Evolutionary conservation across 2,888 invertebrate genomes (phyloP).

Genomic region (Apamea monoglypha): DNA sequence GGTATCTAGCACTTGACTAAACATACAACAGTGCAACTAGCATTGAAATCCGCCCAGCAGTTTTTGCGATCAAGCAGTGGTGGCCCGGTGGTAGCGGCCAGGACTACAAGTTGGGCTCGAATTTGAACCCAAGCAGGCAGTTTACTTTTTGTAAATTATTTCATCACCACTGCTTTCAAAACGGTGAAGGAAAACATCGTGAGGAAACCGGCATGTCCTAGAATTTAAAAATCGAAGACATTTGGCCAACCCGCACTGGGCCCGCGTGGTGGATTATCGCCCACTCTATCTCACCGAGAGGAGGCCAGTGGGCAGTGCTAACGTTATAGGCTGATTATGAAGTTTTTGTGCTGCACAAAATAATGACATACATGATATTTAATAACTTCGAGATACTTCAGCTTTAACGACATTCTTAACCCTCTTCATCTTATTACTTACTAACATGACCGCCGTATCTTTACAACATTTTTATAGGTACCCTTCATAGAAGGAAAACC

Average conservation of each 20-base stretch:
- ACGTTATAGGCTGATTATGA: not conserved
- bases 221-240: not conserved
- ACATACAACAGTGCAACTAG: not conserved
- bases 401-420: not conserved
- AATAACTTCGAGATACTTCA: not conserved
- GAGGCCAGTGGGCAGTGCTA: not conserved
- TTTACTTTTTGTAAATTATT: not conserved
- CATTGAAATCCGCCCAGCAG: not conserved
- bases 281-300: not conserved
- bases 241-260: not conserved
- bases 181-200: not conserved
- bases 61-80: not conserved
- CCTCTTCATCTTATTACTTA: conserved; percentile 7
- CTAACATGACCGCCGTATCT: conserved; percentile 2
- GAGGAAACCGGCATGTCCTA: not conserved
- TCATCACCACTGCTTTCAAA: not conserved
- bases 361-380: not conserved
- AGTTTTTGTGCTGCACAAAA: not conserved
- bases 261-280: not conserved
- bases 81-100: not conserved
- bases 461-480: conserved; percentile 33
- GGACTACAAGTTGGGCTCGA: too few relatives aligned
- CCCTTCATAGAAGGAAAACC: conserved; percentile 28
- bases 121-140: too few relatives aligned
- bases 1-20: not conserved